Evolutionary conservation across 2,888 invertebrate species (phyloP).

Genomic region (Amphipoea oculea): DNA sequence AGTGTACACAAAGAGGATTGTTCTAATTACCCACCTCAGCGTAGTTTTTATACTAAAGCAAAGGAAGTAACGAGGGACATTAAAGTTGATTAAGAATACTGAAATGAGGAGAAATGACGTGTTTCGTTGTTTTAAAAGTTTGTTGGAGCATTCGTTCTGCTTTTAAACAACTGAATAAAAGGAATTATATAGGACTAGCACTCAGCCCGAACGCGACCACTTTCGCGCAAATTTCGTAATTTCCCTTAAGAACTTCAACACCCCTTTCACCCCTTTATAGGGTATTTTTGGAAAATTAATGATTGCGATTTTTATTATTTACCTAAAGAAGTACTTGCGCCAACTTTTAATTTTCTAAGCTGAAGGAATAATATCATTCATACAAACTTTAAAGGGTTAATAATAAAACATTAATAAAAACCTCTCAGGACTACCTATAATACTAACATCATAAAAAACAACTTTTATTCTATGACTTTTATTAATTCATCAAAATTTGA

Average conservation of each 20-base stretch:
- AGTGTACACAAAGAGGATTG: constrained; percentile 50
- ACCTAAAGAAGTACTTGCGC: background rate
- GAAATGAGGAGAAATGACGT: constrained; percentile 30
- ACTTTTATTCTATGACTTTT: too few relatives aligned
- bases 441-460: too few relatives aligned
- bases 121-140: constrained; percentile 21
- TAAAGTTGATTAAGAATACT: constrained; percentile 38
- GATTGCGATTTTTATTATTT: background rate
- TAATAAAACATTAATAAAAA: too few relatives aligned
- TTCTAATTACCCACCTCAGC: constrained; percentile 49
- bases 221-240: background rate
- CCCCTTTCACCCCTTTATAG: background rate
- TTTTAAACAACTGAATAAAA: background rate
- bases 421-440: too few relatives aligned
- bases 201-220: background rate
- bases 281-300: background rate
- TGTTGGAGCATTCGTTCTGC: background rate
- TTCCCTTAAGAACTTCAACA: background rate
- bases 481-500: too few relatives aligned
- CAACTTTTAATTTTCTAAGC: background rate
- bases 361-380: background rate
- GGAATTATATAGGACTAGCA: too few relatives aligned
- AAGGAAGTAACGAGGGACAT: constrained; percentile 28
- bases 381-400: background rate
- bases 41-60: constrained; percentile 41